phyloP scores from a whole-genome alignment of 2,797 vertebrate species.

The Betta splendens region DNA sequence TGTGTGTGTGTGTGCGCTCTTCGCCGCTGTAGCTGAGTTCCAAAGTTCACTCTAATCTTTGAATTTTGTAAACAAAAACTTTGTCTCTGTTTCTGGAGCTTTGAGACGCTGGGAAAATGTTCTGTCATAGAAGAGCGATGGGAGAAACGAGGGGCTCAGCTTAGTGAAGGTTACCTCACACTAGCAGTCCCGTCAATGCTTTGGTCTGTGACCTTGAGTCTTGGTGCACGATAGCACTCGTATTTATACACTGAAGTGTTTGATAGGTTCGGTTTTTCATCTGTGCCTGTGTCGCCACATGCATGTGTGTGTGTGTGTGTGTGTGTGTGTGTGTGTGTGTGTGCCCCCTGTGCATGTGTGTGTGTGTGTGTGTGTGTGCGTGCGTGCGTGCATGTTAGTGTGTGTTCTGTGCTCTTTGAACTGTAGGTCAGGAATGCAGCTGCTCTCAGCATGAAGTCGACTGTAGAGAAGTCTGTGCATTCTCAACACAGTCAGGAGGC shows the following conservation, averaged over 20 bases:
- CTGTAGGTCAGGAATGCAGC: slow-evolving; percentile 80
- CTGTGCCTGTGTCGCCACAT: not conserved
- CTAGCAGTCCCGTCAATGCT: no score
- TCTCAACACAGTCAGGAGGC: slow-evolving; percentile 64
- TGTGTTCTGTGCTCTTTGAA: slow-evolving; percentile 74
- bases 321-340: slow-evolving; percentile 27
- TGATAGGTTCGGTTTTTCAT: not conserved
- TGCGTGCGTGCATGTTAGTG: slow-evolving; percentile 21
- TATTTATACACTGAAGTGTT: not conserved
- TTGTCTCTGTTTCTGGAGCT: not conserved
- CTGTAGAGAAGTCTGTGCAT: slow-evolving; percentile 65
- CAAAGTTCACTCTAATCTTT: not conserved
- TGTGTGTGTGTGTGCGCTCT: no score
- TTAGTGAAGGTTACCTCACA: no score
- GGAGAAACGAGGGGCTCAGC: not conserved
- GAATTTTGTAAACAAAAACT: slow-evolving; percentile 1
- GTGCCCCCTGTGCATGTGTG: slow-evolving; percentile 37
- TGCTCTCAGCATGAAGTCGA: slow-evolving; percentile 74
- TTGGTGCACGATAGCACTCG: not conserved
- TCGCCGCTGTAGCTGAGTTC: not conserved
- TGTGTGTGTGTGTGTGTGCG: not conserved
- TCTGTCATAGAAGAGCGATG: no score
- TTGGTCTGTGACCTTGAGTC: not conserved
- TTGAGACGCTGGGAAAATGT: not conserved
- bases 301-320: no score